phyloP scores from a whole-genome alignment of 2,113 vertebrate genomes.

The Parus major region DNA sequence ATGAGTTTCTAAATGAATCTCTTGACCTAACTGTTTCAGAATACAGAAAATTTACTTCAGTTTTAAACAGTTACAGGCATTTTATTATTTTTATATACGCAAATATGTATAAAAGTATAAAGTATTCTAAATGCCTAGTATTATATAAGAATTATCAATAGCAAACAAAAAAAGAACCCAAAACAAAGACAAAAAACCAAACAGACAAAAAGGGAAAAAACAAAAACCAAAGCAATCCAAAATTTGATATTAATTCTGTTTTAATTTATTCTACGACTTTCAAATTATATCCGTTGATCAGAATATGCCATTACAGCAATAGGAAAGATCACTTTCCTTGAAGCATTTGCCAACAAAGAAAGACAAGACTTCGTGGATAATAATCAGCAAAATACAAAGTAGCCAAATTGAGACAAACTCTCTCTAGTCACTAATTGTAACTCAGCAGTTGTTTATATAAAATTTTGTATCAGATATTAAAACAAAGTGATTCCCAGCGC shows the following conservation, averaged over 20 bases:
- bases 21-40: neutral
- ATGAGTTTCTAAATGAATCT: neutral
- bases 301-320: neutral
- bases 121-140: neutral
- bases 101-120: neutral
- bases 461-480: neutral
- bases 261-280: neutral
- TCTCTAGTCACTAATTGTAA: neutral
- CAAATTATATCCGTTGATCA: neutral
- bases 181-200: neutral
- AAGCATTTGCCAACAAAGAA: neutral
- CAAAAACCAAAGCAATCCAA: neutral
- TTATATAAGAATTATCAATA: neutral
- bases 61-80: neutral
- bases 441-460: neutral
- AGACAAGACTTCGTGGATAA: neutral
- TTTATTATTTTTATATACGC: neutral
- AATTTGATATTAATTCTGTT: neutral
- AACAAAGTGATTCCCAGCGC: neutral
- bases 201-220: neutral
- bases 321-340: neutral
- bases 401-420: neutral
- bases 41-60: neutral
- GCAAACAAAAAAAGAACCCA: neutral
- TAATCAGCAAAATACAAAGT: neutral